Evolutionary conservation across 2,797 vertebrate genomes (phyloP), one percentile per base, ranked within the genome.

Genomic region (Betta splendens): DNA sequence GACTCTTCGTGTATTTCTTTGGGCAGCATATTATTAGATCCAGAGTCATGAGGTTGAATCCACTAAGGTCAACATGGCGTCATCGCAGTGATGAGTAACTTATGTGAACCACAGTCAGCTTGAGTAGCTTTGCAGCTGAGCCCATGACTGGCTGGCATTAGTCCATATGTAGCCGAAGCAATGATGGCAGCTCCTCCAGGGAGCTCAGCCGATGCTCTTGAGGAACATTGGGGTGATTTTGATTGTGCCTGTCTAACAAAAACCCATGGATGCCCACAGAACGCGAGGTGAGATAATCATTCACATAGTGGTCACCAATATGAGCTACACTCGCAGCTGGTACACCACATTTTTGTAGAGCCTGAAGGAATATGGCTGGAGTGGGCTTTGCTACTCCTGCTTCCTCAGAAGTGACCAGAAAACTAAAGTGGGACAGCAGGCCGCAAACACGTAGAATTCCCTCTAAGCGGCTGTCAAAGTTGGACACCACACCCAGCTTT

Each of bases 401-500:
- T 1, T 77, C 87, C 79, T 98, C 97, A 0, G 98, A 97, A 5
- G 94, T 96, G 70, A 98, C 57, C 48, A 98, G 60, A 59, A 98
- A 98, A 15, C 90, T 89, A 2, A 98, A 99, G 77, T 96, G 81
- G 20, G 89, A 79, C 40, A 87, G 80, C 33, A 99, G 92, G 35
- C 77, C 72, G 58, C 94, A 93, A 10, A 32, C 83, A 0, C 1
- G 57, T 31, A 99, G 84, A 56, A 98, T 84, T 8, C 44, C 69
- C 62, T 95, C 92, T 11, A 99, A 87, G 2, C 97, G 91, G 2
- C 1, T 80, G 68, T 99, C 98, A 2, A 98, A 99, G 88, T 98
- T 99, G 67, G 97, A 99, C 9, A 99, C 79, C 0, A 96, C 91
- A 0, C 89, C 95, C 69, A 94, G 91, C 58, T 68, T 87, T 58